phyloP scores from a whole-genome alignment of 2,888 invertebrate species.

The Sinelater perroti region DNA sequence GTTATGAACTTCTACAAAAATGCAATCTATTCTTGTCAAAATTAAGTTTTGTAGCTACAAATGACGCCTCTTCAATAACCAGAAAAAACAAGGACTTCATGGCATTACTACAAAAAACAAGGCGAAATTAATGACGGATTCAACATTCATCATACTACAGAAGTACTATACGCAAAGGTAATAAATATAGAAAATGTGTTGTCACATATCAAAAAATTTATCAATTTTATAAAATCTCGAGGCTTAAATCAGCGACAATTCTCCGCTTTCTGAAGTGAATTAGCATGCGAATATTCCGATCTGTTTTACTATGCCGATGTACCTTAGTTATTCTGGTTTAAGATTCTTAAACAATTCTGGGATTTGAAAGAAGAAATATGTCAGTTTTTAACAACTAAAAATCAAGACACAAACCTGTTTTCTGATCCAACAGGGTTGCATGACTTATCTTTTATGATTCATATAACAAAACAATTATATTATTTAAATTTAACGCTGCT shows the following conservation, averaged over 20 bases:
- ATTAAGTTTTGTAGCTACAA: conserved; percentile 35
- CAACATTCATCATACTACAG: conserved; percentile 43
- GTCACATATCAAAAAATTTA: conserved; percentile 32
- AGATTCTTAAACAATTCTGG: conserved; percentile 29
- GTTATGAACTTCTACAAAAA: conserved; percentile 28
- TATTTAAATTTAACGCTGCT: too few relatives aligned
- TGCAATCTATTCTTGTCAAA: too few relatives aligned
- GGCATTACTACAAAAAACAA: too few relatives aligned
- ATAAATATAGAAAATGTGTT: conserved; percentile 34
- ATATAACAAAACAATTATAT: too few relatives aligned
- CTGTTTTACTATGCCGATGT: conserved; percentile 39
- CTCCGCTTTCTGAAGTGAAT: too few relatives aligned
- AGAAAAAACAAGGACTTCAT: conserved; percentile 35
- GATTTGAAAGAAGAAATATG: conserved; percentile 28
- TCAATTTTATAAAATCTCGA: conserved; percentile 44
- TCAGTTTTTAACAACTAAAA: too few relatives aligned
- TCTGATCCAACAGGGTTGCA: too few relatives aligned
- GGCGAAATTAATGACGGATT: conserved; percentile 28
- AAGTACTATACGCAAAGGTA: conserved; percentile 42
- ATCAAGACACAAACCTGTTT: too few relatives aligned
- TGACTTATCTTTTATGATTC: too few relatives aligned
- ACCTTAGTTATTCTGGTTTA: conserved; percentile 36
- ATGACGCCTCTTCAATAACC: conserved; percentile 39
- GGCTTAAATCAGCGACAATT: conserved; percentile 45
- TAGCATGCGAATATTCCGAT: conserved; percentile 39